Percentiles rank a stretch among this genome's conserved stretches.
Conservation (phyloP, 2,113 vertebrate species). For the Oryzias melastigma region DNA sequence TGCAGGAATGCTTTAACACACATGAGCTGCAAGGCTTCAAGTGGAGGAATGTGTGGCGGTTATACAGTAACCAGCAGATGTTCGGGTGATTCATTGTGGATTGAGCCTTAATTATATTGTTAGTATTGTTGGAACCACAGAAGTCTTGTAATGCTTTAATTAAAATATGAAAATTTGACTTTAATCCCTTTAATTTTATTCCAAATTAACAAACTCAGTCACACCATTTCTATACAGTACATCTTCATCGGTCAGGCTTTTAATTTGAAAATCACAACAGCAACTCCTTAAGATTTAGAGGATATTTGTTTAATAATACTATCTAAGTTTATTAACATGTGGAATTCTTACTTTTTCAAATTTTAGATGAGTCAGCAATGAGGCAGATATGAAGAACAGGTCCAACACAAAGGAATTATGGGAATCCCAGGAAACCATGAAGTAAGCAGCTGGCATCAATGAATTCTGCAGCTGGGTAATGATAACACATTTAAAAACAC, state of each 20-base stretch:
- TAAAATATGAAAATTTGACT: background rate
- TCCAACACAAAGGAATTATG: constrained; percentile 1
- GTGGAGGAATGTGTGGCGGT: constrained; percentile 17
- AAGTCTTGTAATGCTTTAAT: background rate
- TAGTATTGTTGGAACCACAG: constrained; percentile 13
- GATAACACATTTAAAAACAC: no score
- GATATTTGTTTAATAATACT: no score
- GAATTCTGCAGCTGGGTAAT: constrained; percentile 4
- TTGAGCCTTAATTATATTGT: background rate
- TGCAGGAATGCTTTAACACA: constrained; percentile 12
- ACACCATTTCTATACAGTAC: no score
- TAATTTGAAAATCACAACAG: no score
- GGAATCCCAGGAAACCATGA: constrained; percentile 27
- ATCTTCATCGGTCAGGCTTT: no score
- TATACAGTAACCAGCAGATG: background rate
- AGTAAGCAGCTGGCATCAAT: constrained; percentile 12
- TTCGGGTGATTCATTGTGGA: background rate
- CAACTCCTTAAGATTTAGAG: no score
- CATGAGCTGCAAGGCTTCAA: constrained; percentile 13
- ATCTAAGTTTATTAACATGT: no score
- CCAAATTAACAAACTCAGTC: no score
- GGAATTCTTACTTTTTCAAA: no score
- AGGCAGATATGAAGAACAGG: no score
- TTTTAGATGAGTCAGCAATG: no score
- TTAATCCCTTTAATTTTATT: no score